These are phyloP conservation scores for Oligia strigilis DNA, from an alignment of 2,888 invertebrate species.

Conservation along the genomic window DNA sequence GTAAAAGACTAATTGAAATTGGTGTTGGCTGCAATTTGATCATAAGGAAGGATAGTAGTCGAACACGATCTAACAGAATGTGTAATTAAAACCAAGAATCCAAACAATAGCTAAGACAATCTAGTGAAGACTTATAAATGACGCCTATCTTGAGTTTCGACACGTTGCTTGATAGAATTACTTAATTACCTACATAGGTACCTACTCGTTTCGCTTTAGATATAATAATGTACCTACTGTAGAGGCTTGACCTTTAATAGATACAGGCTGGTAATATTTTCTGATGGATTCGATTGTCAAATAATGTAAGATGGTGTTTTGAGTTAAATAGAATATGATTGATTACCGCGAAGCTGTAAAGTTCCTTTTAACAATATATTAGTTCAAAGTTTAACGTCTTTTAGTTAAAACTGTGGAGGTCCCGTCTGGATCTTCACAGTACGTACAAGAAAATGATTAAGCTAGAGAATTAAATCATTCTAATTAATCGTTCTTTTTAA, in stretches of 20 bases:
- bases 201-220: conserved; percentile 28
- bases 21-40: conserved; percentile 56
- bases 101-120: conserved; percentile 73
- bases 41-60: conserved; percentile 51
- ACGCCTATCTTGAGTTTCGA: conserved; percentile 70
- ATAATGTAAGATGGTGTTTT: too few species aligned
- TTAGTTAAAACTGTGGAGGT: too few species aligned
- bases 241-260: too few species aligned
- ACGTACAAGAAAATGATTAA: background rate
- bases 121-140: conserved; percentile 73
- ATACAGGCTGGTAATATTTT: too few species aligned
- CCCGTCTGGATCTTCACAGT: too few species aligned
- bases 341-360: too few species aligned
- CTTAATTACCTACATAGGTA: conserved; percentile 58
- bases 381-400: too few species aligned
- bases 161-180: conserved; percentile 62
- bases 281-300: too few species aligned
- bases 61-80: conserved; percentile 64
- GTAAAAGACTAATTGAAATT: conserved; percentile 58
- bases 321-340: too few species aligned
- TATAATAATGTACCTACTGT: too few species aligned
- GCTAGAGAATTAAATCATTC: background rate
- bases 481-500: background rate
- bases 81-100: conserved; percentile 74
- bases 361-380: too few species aligned